Base-by-base conservation (phyloP, 2,888 invertebrate species). In the Agelastica alni region DNA sequence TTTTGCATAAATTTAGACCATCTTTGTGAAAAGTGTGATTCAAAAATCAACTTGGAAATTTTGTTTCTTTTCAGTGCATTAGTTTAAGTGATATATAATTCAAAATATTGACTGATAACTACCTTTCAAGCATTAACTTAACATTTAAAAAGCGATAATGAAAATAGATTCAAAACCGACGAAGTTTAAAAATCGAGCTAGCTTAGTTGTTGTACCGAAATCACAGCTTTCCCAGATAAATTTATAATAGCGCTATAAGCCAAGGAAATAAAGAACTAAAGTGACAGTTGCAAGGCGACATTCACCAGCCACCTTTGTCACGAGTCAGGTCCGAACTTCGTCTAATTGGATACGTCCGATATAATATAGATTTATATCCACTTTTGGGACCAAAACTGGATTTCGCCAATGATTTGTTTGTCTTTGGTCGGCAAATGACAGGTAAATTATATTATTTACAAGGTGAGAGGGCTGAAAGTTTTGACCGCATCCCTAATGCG, bases 311-410 rank as follows among this genome's bases (percentile, higher is more conserved):
- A 58, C 62, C 58, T 62, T 68, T 68, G 72, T 71, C 70, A 70
- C 68, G 68, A 66, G 66, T 65, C 64, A 57, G 62, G 64, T 63
- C 62, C 68, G 64, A 64, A 70, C 70, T 71, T 69, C 69, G 66
- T 71, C 75, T 75, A 75, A 75, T 75, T 75, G 74, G 75, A 70
- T 69, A 66, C 69, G 64, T 68, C 70, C 71, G 74, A 75, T 75
- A 74, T 75, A 73, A 75, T 75, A 75, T 73, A 73, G 73, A 75
- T 75, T 75, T 75, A 75, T 75, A 73, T 71, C 66, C 66, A 70
- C 70, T 73, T 72, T 74, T 72, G 65, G 70, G 63, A 65, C 49
- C 66, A 71, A 71, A 73, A 73, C 71, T 72, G 71, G 70, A 62
- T 39, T 39, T 63, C 60, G 49, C 32, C 58, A 62, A 70, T 75